Conservation (phyloP, 2,797 vertebrate species). For the Microctenopoma stevenorrisi region DNA sequence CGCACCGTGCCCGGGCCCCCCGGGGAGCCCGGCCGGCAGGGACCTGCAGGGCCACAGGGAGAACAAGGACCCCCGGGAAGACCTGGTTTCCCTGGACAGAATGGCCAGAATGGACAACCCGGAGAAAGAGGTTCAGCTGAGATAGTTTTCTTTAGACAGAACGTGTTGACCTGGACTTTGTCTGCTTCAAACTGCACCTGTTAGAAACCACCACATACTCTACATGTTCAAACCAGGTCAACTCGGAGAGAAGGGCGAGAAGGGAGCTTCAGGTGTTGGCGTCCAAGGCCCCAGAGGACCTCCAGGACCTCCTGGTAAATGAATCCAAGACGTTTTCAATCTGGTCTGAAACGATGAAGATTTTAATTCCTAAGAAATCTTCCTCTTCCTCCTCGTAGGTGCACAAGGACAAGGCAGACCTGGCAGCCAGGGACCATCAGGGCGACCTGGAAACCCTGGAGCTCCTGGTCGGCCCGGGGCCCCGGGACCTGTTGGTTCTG, state of each 20-base stretch:
- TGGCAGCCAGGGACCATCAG: slow-evolving; percentile 87
- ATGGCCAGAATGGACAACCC: slow-evolving; percentile 91
- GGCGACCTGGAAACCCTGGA: slow-evolving; percentile 92
- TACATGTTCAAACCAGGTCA: slow-evolving; percentile 79
- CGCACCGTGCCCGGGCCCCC: slow-evolving; percentile 91
- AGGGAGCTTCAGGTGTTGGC: slow-evolving; percentile 89
- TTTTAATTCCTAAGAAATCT: neutral
- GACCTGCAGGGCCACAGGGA: slow-evolving; percentile 88
- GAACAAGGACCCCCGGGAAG: slow-evolving; percentile 93
- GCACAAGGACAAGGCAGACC: slow-evolving; percentile 91
- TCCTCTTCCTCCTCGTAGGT: slow-evolving; percentile 73
- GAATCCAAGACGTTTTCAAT: neutral
- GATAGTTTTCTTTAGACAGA: too few relatives aligned
- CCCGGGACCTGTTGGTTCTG: slow-evolving; percentile 87
- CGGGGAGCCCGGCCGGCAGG: slow-evolving; percentile 91
- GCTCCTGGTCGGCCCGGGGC: slow-evolving; percentile 87
- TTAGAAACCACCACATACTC: neutral
- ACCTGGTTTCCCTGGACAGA: slow-evolving; percentile 93
- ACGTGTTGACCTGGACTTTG: too few relatives aligned
- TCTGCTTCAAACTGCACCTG: neutral
- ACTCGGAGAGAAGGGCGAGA: slow-evolving; percentile 92
- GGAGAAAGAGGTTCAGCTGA: slow-evolving; percentile 89
- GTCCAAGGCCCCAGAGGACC: slow-evolving; percentile 93
- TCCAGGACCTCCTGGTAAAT: slow-evolving; percentile 88
- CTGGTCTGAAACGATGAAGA: too few relatives aligned